Base-by-base conservation (phyloP, 2,113 vertebrate genomes). In the Catagonus wagneri region DNA sequence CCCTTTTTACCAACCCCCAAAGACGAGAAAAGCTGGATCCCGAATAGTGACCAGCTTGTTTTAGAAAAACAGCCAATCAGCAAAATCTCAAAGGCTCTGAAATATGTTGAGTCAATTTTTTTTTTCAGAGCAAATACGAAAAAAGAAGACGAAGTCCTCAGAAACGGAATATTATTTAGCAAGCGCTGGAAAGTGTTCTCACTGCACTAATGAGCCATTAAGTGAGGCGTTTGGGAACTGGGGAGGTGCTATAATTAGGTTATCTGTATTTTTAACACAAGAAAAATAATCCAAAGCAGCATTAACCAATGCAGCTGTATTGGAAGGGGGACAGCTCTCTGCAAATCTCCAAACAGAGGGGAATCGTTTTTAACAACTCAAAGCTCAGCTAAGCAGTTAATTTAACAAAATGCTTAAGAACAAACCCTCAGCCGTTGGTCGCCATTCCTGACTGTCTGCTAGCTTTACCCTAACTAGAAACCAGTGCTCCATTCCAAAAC, bases 191-290 rank as follows among this genome's bases (percentile, higher is more conserved):
- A 96, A 95, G 96, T 96, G 96, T 96, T 97, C 98, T 97, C 87
- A 60, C 95, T 95, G 97, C 95, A 92, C 97, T 97, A 96, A 97
- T 98, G 97, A 97, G 94, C 97, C 97, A 97, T 98, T 96, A 97
- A 96, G 94, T 94, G 95, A 97, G 93, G 97, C 96, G 10, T 96
- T 97, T 96, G 97, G 97, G 96, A 98, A 97, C 97, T 94, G 83
- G 72, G 95, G 95, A 97, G 96, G 96, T 27, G 95, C 97, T 98
- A 97, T 98, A 97, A 97, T 97, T 97, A 96, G 96, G 93, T 94
- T 96, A 96, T 98, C 96, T 97, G 97, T 97, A 98, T 98, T 98
- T 98, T 97, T 97, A 97, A 97, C 97, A 94, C 96, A 96, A 96
- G 96, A 96, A 97, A 96, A 97, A 97, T 97, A 96, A 97, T 96